These are phyloP conservation scores for Percopsis omiscomaycus DNA, from an alignment of 2,797 vertebrate species.

Conservation along the genomic window DNA sequence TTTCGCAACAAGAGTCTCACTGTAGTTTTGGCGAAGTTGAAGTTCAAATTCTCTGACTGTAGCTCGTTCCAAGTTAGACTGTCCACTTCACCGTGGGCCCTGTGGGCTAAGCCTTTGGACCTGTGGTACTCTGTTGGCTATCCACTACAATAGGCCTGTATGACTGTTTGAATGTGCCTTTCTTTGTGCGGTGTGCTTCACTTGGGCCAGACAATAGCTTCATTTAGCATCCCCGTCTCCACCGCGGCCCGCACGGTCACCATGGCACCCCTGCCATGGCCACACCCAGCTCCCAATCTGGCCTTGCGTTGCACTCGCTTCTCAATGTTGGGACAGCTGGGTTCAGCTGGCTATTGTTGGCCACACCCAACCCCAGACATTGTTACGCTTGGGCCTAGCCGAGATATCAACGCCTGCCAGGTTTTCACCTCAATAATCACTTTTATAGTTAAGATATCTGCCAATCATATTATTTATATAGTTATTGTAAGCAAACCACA, in stretches of 20 bases:
- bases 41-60: background rate
- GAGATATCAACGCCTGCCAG: slow-evolving; percentile 11
- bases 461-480: too few species aligned
- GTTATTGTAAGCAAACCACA: too few species aligned
- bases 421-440: background rate
- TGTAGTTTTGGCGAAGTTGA: background rate
- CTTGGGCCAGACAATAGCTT: slow-evolving; percentile 80
- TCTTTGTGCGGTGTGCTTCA: slow-evolving; percentile 78
- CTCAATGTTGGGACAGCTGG: slow-evolving; percentile 66
- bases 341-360: slow-evolving; percentile 50
- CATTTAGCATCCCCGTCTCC: slow-evolving; percentile 77
- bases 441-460: too few species aligned
- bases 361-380: slow-evolving; percentile 58
- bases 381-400: slow-evolving; percentile 19
- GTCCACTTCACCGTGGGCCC: slow-evolving; percentile 27
- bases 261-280: slow-evolving; percentile 62
- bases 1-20: background rate
- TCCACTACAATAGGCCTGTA: slow-evolving; percentile 76
- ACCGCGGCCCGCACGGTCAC: slow-evolving; percentile 66
- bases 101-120: slow-evolving; percentile 57
- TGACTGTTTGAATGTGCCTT: slow-evolving; percentile 77
- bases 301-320: slow-evolving; percentile 65
- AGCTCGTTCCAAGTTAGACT: background rate
- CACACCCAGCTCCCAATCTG: slow-evolving; percentile 70
- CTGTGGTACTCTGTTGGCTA: slow-evolving; percentile 39